Base-by-base conservation (phyloP, 1,140 invertebrate genomes). In the Sarcophaga peregrina region DNA sequence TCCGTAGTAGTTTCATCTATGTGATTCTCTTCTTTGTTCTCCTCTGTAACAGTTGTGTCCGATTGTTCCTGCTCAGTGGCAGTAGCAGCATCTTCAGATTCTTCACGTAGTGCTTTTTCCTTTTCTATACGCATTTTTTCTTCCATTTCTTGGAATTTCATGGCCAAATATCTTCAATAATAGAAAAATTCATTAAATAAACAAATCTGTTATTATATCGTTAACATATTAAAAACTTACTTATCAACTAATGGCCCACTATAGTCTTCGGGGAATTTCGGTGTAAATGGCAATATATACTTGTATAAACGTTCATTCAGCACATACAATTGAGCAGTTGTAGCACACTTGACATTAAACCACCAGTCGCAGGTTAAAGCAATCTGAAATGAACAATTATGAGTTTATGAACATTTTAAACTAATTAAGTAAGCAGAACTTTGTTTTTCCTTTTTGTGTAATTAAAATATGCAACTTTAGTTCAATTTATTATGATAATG, bases 291-390 rank as follows among this genome's bases (percentile, higher is more conserved):
- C 85, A 97, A 89, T 83, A 97, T 97, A 86, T 96, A 97, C 86
- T 97, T 96, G 88, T 97, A 97, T 0, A 97, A 92, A 68, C 96
- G 93, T 87, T 97, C 96, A 85, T 97, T 97, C 0, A 97, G 90
- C 8, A 97, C 96, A 88, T 97, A 97, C 0, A 96, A 92, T 87
- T 96, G 95, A 0, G 95, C 91, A 0, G 96, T 96, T 4, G 95
- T 93, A 37, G 94, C 93, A 88, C 96, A 97, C 84, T 95, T 94
- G 0, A 97, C 96, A 87, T 97, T 97, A 90, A 96, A 97, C 96
- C 96, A 97, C 96, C 96, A 97, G 89, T 97, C 96, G 85, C 96
- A 97, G 0, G 96, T 97, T 13, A 95, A 87, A 0, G 93, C 93
- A 73, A 93, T 92, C 89, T 90, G 4, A 10, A 54, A 73, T 50